Base-by-base conservation (phyloP, 2,113 vertebrate species). In the Chloroceryle aenea region DNA sequence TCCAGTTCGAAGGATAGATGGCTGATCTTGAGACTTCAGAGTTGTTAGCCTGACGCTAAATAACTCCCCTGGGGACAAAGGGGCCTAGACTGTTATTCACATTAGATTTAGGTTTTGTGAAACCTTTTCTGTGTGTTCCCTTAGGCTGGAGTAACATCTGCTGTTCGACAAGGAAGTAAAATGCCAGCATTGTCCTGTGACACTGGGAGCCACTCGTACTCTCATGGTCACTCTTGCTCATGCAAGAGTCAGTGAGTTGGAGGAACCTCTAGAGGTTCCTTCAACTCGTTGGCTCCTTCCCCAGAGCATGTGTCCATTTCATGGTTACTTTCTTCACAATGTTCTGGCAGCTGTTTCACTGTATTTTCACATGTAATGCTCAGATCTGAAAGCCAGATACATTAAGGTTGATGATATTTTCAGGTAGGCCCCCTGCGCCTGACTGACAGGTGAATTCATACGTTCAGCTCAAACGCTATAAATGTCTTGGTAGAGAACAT, bases 391-490 rank as follows among this genome's bases (percentile, higher is more conserved):
- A 92, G 82, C 88, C 94, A 79, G 74, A 61, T 64, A n/a, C 0
- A 0, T 73, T 53, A 84, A 42, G 53, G 26, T 50, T 80, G 74
- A 81, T 87, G 93, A 58, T 68, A 73, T 95, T 93, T 95, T 93
- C 84, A 91, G 78, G 63, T 62, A 81, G 84, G 79, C 62, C 86
- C 85, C 87, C 78, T 59, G 32, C 5, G 30, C 50, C 56, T 26
- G 19, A 83, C 87, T 69, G 94, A 97, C 97, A 98, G 96, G 95
- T 95, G 97, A 94, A 93, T 91, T 96, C 94, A 76, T 92, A 87
- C 27, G 7, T 75, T 95, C 94, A 95, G 89, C 88, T 93, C 76
- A 32, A 79, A 26, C 1, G 0, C 32, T 13, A 6, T 69, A 78
- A 93, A 87, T 36, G 67, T 79, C 82, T 97, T 76, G 12, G 20